phyloP scores from a whole-genome alignment of 1,140 invertebrate genomes.

The Bombus pascuorum region DNA sequence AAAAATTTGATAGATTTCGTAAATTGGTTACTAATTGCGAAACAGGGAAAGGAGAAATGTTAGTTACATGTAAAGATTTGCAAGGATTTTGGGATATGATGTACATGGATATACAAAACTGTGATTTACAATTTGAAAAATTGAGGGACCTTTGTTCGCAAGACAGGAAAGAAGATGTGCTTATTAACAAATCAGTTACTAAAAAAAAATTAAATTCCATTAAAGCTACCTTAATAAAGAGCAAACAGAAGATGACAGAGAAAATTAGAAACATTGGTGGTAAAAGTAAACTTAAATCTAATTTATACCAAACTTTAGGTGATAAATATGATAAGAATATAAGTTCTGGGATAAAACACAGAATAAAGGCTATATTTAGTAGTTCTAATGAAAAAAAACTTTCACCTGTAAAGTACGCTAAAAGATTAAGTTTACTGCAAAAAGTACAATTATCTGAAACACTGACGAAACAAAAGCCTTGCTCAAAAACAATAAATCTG shows the following conservation, averaged over 20 bases:
- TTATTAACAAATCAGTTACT: conserved; percentile 62
- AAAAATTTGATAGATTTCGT: conserved; percentile 87
- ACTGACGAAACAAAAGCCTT: conserved; percentile 57
- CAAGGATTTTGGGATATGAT: conserved; percentile 92
- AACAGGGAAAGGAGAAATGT: conserved; percentile 83
- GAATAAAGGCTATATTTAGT: conserved; percentile 1
- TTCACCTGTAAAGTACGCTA: background rate
- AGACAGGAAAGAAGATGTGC: conserved; percentile 81
- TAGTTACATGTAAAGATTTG: conserved; percentile 86
- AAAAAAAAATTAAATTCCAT: conserved; percentile 70
- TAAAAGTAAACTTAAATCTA: background rate
- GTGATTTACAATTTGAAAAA: conserved; percentile 83
- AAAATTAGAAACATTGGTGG: background rate
- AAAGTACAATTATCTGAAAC: conserved; percentile 50
- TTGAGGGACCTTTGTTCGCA: conserved; percentile 80
- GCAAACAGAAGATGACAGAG: conserved; percentile 62
- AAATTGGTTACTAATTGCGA: conserved; percentile 87
- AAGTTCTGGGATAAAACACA: background rate
- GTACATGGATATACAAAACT: conserved; percentile 85
- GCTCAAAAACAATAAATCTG: conserved; percentile 71
- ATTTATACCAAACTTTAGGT: background rate
- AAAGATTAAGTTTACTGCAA: conserved; percentile 32
- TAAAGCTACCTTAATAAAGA: conserved; percentile 68
- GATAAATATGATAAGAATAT: conserved; percentile 1
- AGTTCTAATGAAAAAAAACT: background rate